Conservation (phyloP, 1,140 invertebrate species). For the Saccostrea cuccullata region DNA sequence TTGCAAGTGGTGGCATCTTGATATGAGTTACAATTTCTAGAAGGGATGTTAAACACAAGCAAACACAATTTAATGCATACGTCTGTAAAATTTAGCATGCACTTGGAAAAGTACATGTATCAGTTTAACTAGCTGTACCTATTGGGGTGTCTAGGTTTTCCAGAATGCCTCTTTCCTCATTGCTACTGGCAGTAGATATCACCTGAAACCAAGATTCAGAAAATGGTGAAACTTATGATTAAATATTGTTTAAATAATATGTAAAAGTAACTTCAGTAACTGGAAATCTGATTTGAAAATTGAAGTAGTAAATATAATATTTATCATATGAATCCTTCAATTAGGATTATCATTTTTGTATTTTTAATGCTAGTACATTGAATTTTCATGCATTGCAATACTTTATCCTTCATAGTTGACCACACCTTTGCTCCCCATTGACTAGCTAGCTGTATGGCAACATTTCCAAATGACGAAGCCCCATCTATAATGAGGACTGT, state of each 20-base stretch:
- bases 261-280: no score
- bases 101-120: no score
- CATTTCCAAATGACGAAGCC: constrained; percentile 78
- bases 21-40: not conserved
- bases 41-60: not conserved
- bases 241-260: no score
- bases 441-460: constrained; percentile 79
- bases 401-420: not conserved
- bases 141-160: constrained; percentile 75
- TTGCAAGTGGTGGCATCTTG: not conserved
- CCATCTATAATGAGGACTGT: constrained; percentile 80
- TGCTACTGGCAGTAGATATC: constrained; percentile 76
- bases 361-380: not conserved
- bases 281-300: not conserved
- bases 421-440: constrained; percentile 80
- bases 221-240: not conserved
- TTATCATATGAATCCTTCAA: not conserved
- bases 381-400: not conserved
- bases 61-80: no score
- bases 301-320: not conserved
- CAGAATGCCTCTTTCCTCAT: constrained; percentile 77
- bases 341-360: not conserved
- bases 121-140: constrained; percentile 30
- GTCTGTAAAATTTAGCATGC: no score
- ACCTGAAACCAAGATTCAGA: constrained; percentile 61